phyloP scores from a whole-genome alignment of 2,113 vertebrate genomes.

The Cochlearius cochlearius region DNA sequence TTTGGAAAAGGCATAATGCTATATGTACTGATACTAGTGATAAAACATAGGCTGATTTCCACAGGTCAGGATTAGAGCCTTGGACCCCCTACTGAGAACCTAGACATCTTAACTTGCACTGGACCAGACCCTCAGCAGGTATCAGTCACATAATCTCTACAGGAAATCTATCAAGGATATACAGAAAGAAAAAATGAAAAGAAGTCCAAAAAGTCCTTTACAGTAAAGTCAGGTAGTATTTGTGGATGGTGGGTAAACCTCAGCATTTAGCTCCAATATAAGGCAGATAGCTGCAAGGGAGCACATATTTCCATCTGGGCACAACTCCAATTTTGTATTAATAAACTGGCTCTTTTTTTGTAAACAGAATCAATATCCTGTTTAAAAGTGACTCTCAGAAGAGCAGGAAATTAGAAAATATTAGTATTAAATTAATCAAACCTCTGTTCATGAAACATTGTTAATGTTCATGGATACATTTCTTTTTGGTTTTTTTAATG shows the following conservation, averaged over 20 bases:
- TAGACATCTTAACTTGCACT: background rate
- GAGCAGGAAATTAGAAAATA: conserved; percentile 52
- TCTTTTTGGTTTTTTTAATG: background rate
- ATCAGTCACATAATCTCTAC: background rate
- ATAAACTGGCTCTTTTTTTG: conserved; percentile 32
- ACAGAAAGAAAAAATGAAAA: background rate
- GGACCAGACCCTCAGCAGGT: background rate
- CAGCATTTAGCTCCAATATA: background rate
- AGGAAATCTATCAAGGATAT: background rate
- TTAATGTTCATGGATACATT: background rate
- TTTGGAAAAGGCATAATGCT: background rate
- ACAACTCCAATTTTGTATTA: conserved; percentile 31
- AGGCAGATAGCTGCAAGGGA: background rate
- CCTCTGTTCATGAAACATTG: background rate
- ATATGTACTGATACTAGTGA: background rate
- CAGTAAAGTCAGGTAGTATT: background rate
- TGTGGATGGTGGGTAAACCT: background rate
- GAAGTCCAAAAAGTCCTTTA: background rate
- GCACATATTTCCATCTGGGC: background rate
- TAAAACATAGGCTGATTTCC: background rate
- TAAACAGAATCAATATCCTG: conserved; percentile 64
- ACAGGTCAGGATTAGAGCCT: background rate
- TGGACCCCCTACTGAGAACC: background rate
- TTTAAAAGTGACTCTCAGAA: conserved; percentile 25
- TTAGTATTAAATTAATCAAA: conserved; percentile 25